Evolutionary conservation across 2,888 invertebrate genomes (phyloP).

Genomic region (Euzophera pinguis): DNA sequence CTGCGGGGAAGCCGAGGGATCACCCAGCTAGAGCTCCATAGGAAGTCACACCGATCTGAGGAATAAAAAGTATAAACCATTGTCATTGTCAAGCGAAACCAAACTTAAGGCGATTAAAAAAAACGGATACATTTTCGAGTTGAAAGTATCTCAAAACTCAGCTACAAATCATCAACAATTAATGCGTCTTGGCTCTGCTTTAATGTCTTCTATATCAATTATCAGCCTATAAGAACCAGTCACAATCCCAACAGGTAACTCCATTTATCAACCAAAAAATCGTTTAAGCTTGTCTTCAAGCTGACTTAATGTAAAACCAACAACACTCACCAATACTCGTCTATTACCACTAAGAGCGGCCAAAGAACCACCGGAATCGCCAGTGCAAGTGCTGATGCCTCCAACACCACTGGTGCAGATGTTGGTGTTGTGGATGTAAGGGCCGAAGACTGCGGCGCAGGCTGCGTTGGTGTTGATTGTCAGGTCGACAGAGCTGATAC

Average conservation of each 20-base stretch:
- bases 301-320: not conserved
- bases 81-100: too few species aligned
- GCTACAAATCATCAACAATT: too few species aligned
- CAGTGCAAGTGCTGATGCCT: constrained; percentile 42
- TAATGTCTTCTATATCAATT: too few species aligned
- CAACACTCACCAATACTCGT: constrained; percentile 26
- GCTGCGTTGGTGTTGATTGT: constrained; percentile 38
- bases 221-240: too few species aligned
- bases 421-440: constrained; percentile 31
- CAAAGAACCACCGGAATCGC: constrained; percentile 44
- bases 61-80: not conserved
- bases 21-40: constrained; percentile 42
- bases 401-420: constrained; percentile 50
- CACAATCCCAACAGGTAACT: too few species aligned
- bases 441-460: constrained; percentile 33
- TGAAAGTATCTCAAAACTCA: too few species aligned
- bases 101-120: too few species aligned
- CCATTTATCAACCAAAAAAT: too few species aligned
- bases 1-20: constrained; percentile 39
- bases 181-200: too few species aligned
- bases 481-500: constrained; percentile 41
- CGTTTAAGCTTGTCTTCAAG: too few species aligned
- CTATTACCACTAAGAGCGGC: constrained; percentile 17
- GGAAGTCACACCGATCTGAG: constrained; percentile 39
- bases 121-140: too few species aligned